Evolutionary conservation across 2,888 invertebrate genomes (phyloP), one percentile per base, ranked within the genome.

Genomic region (Sminthurinus aureus): DNA sequence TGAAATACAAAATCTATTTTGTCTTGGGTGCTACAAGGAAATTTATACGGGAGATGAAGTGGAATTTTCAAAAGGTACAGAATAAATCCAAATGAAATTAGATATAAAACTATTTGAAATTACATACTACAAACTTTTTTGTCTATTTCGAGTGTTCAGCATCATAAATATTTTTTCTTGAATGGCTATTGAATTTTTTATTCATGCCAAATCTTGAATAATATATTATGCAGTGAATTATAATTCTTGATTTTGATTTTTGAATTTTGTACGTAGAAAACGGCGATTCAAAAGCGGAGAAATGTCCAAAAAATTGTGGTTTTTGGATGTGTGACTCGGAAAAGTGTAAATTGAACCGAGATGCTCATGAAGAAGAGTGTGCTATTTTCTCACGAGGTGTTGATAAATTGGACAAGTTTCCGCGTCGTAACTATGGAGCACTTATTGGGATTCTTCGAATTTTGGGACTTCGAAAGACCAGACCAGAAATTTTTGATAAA

Each of bases 1-100:
- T 79, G 38, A 38, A 38, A 38, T 38, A 4, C 38, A 38, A 38
- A 38, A 38, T 38, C 6, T 38, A 6, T 38, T 38, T 84, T 96
- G 96, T 89, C 91, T 96, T 11, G 94, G 94, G 3, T 96, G 96
- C 90, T 95, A 93, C 94, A 91, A 92, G 84, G 91, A 90, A 91
- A 18, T 75, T 15, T 51, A 74, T n/a, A 67, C 79, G n/a, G 71
- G 26, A 11, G 83, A 79, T 22, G 73, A 71, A 38, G 38, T 4
- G 1, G 38, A 38, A 38, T 38, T 1, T 38, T 38, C 38, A 38
- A 38, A 38, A 38, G 38, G 38, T 38, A 38, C 38, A 4, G 38
- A 38, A 6, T 38, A 38, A 38, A 4, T 38, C 6, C 38, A n/a
- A n/a, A n/a, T n/a, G n/a, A n/a, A n/a, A n/a, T n/a, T n/a, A n/a